Percentiles rank a stretch among this genome's conserved stretches.
Conservation (phyloP, 2,888 invertebrate genomes). For the Drosophila pegasa region DNA sequence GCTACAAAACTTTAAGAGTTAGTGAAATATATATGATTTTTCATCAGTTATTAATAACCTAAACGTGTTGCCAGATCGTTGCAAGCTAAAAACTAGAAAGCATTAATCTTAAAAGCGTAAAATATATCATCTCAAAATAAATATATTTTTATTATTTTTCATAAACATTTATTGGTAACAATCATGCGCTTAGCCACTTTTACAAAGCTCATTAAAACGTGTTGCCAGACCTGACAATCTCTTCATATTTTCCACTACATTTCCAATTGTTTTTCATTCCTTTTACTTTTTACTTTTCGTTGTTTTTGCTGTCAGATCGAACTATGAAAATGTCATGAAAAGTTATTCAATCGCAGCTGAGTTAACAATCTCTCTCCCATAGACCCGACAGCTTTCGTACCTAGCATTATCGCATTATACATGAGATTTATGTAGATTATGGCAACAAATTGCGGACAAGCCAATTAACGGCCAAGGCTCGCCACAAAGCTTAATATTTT, state of each 20-base stretch:
- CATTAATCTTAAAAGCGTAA: too few relatives aligned
- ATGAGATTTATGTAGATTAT: constrained; percentile 43
- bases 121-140: too few relatives aligned
- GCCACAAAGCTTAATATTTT: constrained; percentile 31
- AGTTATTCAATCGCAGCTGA: constrained; percentile 19
- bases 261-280: constrained; percentile 1
- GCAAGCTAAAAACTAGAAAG: background rate
- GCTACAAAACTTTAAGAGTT: too few relatives aligned
- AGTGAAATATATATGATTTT: too few relatives aligned
- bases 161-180: background rate
- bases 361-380: constrained; percentile 30
- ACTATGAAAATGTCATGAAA: constrained; percentile 26
- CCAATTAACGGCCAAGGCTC: constrained; percentile 53
- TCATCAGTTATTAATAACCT: too few relatives aligned
- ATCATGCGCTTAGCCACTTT: background rate
- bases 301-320: background rate
- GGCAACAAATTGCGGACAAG: constrained; percentile 32
- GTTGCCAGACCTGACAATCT: constrained; percentile 13
- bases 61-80: constrained; percentile 16
- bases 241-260: background rate
- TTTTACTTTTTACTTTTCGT: constrained; percentile 2
- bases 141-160: background rate
- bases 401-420: constrained; percentile 24
- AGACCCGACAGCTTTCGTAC: constrained; percentile 18
- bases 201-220: background rate